phyloP scores from a whole-genome alignment of 2,888 invertebrate species.

The Erebia aethiops region DNA sequence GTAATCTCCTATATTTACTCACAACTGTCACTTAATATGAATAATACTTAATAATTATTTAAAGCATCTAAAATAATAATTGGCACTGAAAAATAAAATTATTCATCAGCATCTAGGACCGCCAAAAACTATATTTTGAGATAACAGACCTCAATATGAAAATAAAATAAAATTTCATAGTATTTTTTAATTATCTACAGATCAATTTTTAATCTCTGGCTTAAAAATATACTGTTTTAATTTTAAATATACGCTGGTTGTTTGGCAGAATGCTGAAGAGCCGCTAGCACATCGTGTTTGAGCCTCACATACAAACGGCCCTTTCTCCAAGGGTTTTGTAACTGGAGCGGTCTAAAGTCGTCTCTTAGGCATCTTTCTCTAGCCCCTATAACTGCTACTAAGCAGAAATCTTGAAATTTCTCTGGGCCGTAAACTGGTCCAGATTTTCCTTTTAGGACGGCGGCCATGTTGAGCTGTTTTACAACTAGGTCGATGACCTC shows the following conservation, averaged over 20 bases:
- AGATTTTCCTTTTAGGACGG: conserved; percentile 91
- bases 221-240: conserved; percentile 40
- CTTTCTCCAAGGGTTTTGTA: conserved; percentile 98
- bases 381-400: conserved; percentile 97
- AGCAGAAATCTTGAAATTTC: conserved; percentile 93
- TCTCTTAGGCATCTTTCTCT: conserved; percentile 96
- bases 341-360: conserved; percentile 95
- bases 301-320: conserved; percentile 96
- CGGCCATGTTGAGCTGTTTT: conserved; percentile 97
- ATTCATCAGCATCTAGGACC: conserved; percentile 38
- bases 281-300: conserved; percentile 94
- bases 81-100: conserved; percentile 72
- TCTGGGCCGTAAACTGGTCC: conserved; percentile 94
- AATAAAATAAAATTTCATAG: conserved; percentile 16
- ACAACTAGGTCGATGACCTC: conserved; percentile 98
- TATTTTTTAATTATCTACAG: conserved; percentile 14
- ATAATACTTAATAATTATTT: conserved; percentile 68
- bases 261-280: conserved; percentile 93
- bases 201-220: conserved; percentile 30
- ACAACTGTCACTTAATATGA: conserved; percentile 67
- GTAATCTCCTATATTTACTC: conserved; percentile 70
- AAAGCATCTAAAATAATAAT: conserved; percentile 74
- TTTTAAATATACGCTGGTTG: conserved; percentile 86
- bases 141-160: conserved; percentile 31
- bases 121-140: conserved; percentile 24